These are phyloP conservation scores for Laticauda laticaudata DNA, from an alignment of 2,113 vertebrate species.

Conservation along the genomic window DNA sequence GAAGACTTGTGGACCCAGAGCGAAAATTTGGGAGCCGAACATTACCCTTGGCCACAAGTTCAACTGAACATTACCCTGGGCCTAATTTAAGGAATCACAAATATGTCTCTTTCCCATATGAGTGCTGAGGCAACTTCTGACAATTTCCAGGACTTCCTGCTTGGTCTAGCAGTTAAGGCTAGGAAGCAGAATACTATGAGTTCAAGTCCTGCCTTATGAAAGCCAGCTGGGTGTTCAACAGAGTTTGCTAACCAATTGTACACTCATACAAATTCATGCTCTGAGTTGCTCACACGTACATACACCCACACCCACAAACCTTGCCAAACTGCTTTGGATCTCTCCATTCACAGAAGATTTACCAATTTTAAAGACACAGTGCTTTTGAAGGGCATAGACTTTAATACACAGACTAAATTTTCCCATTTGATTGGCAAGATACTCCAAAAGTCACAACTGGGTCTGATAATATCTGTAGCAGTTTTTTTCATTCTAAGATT, in stretches of 20 bases:
- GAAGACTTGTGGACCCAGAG: neutral
- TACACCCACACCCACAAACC: neutral
- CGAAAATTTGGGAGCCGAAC: neutral
- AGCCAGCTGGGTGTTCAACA: neutral
- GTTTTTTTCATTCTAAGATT: neutral
- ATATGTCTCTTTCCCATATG: neutral
- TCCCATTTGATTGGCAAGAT: neutral
- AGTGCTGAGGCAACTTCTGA: neutral
- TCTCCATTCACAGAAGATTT: neutral
- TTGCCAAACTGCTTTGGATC: neutral
- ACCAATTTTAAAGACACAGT: neutral
- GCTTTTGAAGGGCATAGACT: neutral
- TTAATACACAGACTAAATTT: neutral
- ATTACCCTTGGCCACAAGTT: neutral
- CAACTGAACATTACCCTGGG: neutral
- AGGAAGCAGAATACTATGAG: neutral
- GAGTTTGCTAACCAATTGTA: neutral
- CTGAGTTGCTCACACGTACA: neutral
- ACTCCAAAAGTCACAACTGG: neutral
- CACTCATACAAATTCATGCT: neutral
- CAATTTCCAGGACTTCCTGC: neutral
- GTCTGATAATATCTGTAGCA: neutral
- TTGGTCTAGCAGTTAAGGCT: neutral
- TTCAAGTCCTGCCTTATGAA: neutral
- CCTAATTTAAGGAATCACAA: neutral